Conservation (phyloP, 2,888 invertebrate species). For the Cheilosia variabilis region DNA sequence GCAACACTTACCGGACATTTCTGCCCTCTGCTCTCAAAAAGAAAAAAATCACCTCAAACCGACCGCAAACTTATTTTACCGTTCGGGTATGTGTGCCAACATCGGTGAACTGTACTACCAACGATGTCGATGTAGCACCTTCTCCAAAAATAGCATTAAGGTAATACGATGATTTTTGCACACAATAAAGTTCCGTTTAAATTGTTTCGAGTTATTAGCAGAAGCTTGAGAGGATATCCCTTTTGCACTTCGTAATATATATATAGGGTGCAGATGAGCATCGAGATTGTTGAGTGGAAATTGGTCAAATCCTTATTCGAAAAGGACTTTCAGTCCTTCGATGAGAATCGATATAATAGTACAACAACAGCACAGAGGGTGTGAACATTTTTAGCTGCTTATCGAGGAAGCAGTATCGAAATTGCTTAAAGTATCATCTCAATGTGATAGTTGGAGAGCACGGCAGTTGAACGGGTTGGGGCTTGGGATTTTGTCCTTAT, state of each 20-base stretch:
- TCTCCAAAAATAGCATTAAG: slow-evolving; percentile 47
- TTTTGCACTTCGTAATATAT: slow-evolving; percentile 22
- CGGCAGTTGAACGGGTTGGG: neutral
- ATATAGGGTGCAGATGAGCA: slow-evolving; percentile 18
- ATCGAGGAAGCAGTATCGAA: slow-evolving; percentile 31
- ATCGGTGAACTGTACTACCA: neutral
- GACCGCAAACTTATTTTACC: slow-evolving; percentile 51
- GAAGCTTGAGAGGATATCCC: slow-evolving; percentile 54
- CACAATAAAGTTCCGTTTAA: slow-evolving; percentile 70
- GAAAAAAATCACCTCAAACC: slow-evolving; percentile 36
- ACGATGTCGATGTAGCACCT: neutral
- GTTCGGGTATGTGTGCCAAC: slow-evolving; percentile 2
- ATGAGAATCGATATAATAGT: neutral
- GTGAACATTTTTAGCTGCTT: slow-evolving; percentile 2
- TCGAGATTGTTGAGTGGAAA: slow-evolving; percentile 37
- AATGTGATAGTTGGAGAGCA: slow-evolving; percentile 11
- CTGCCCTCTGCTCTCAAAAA: no score
- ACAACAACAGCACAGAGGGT: slow-evolving; percentile 1
- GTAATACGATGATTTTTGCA: slow-evolving; percentile 71
- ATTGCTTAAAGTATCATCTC: slow-evolving; percentile 26
- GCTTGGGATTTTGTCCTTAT: slow-evolving; percentile 10
- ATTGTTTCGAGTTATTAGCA: slow-evolving; percentile 70
- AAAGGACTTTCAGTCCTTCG: slow-evolving; percentile 1
- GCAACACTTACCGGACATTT: slow-evolving; percentile 6
- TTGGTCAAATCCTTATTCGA: slow-evolving; percentile 51